These are phyloP conservation scores for Pituophis catenifer DNA, from an alignment of 2,113 vertebrate genomes.

Conservation along the genomic window DNA sequence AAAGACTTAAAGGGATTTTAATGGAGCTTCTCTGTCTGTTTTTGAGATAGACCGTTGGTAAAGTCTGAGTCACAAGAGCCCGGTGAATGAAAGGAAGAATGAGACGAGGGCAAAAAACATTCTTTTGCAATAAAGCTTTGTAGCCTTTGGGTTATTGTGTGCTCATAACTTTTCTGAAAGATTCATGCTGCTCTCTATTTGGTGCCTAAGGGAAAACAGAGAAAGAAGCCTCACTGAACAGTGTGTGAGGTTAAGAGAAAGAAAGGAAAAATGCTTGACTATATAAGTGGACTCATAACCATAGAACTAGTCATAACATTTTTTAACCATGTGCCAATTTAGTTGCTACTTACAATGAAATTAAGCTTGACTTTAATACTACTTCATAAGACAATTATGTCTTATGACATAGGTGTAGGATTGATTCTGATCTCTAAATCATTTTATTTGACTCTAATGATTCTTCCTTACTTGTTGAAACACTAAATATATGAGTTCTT, in stretches of 20 bases:
- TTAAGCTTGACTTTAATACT: not conserved
- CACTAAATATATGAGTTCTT: not conserved
- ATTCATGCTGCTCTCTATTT: not conserved
- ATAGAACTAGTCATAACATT: not conserved
- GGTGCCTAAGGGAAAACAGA: not conserved
- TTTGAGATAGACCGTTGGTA: not conserved
- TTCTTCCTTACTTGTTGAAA: not conserved
- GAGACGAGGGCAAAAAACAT: not conserved
- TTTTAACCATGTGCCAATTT: not conserved
- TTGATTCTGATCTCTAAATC: not conserved
- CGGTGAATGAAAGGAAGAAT: not conserved
- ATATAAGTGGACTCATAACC: not conserved
- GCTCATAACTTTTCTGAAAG: not conserved
- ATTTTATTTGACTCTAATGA: not conserved
- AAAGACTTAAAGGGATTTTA: not conserved
- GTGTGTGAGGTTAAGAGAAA: not conserved
- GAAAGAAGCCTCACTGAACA: not conserved
- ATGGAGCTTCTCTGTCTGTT: not conserved
- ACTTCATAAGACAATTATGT: not conserved
- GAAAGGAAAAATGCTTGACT: not conserved
- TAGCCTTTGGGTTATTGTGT: not conserved
- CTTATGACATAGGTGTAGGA: not conserved
- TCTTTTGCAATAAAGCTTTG: not conserved
- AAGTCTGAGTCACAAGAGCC: not conserved
- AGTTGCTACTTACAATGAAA: not conserved